Base-by-base conservation (phyloP, 2,113 vertebrate genomes). In the Apistogramma diplotaenia region DNA sequence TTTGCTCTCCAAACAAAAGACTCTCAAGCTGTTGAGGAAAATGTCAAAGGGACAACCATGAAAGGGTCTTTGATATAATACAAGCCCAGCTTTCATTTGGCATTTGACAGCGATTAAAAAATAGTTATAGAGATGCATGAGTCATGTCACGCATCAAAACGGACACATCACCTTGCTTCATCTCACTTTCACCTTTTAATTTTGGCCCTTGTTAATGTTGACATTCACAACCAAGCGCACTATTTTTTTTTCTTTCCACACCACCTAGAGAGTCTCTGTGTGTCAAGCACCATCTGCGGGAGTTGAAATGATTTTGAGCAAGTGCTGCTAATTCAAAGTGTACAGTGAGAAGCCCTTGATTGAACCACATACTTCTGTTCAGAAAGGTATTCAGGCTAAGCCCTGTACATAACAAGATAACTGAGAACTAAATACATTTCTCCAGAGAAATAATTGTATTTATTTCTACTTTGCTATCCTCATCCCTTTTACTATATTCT, bases 1-100 rank as follows among this genome's bases (percentile, higher is more conserved):
- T 86, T 83, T 89, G 78, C 72, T 83, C 80, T 46, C 58, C 43
- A 86, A 85, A 91, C 85, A 86, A 89, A 89, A 83, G 70, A 81
- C 57, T 74, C 18, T 19, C 8, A 43, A 62, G 58, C 46, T 82
- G 35, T 85, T 78, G 46, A 79, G 59, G 58, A 80, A 84, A 93
- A 90, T 92, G 89, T 90, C 85, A 92, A 40, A 18, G 58, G 86
- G 85, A n/a, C 53, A 57, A 37, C 65, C 23, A 74, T 62, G 74
- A 87, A 84, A 72, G 77, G 70, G 19, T 80, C 51, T 76, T 79
- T 72, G 51, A 40, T 8, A 35, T 65, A 74, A n/a, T 40, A 80
- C 18, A 59, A 86, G 54, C 21, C 29, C 37, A 9, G 71, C 37
- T 87, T 78, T 60, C 53, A 55, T 73, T 77, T 62, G n/a, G 57